A percentile compares a stretch with the other conserved stretches of the same genome.
Evolutionary conservation across 2,888 invertebrate genomes (phyloP).

Genomic region (Quadroppia sp.): DNA sequence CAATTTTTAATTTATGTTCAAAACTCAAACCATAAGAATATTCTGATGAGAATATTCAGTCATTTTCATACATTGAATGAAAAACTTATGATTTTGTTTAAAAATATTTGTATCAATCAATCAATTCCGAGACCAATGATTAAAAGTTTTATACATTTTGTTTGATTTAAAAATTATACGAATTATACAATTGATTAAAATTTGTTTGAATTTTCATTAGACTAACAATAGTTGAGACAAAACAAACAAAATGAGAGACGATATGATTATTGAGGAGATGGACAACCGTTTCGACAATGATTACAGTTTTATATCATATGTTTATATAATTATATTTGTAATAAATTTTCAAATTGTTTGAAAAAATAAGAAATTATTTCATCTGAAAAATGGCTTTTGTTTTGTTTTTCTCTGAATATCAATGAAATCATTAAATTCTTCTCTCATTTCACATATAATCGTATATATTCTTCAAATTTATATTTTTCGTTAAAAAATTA

Average conservation of each 20-base stretch:
- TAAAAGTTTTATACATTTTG: background rate
- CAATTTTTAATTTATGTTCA: background rate
- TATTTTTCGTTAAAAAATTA: background rate
- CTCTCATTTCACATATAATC: background rate
- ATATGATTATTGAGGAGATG: slow-evolving; percentile 18
- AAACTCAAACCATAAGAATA: slow-evolving; percentile 9
- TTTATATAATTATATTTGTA: background rate
- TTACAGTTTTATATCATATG: background rate
- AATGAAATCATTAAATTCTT: background rate
- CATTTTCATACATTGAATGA: background rate
- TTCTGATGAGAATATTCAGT: background rate
- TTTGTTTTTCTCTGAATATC: background rate
- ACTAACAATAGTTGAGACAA: background rate
- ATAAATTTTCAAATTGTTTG: slow-evolving; percentile 13
- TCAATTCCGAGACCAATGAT: slow-evolving; percentile 6
- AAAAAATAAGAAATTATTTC: slow-evolving; percentile 26
- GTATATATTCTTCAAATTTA: background rate
- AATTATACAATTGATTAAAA: background rate
- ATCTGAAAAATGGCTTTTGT: slow-evolving; percentile 22
- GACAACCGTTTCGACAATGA: slow-evolving; percentile 11
- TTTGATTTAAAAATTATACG: background rate
- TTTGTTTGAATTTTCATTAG: background rate
- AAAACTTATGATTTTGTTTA: too few species aligned
- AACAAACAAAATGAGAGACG: slow-evolving; percentile 2
- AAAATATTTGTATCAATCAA: background rate